Evolutionary conservation across 2,797 vertebrate species (phyloP).

Genomic region (Linurgus olivaceus): DNA sequence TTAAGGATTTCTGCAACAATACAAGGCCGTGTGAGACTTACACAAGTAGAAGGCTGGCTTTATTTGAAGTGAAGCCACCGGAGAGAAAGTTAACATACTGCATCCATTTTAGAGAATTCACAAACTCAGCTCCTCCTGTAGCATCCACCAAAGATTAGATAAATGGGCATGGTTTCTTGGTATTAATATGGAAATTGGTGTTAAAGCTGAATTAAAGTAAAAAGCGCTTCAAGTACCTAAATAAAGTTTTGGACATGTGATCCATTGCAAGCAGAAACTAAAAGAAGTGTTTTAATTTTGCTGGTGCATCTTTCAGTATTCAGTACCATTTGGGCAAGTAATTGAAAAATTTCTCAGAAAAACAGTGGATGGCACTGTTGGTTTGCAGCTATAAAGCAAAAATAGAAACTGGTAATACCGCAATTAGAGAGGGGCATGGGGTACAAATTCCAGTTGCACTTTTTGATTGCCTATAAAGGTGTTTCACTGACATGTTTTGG

Average conservation of each 20-base stretch:
- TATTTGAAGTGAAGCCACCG: background rate
- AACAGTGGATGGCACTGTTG: conserved; percentile 71
- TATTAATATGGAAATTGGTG: background rate
- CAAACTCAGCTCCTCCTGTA: background rate
- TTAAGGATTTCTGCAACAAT: background rate
- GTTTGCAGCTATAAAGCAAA: conserved; percentile 58
- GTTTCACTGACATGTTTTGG: background rate
- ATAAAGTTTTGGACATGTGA: background rate
- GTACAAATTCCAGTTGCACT: background rate
- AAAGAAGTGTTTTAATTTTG: background rate
- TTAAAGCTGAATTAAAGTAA: background rate
- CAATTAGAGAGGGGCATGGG: background rate
- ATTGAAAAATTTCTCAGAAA: conserved; percentile 53
- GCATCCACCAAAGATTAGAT: background rate
- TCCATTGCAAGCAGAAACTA: background rate
- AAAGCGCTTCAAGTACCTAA: background rate
- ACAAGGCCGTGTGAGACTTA: background rate
- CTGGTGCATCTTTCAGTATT: background rate
- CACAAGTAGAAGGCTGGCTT: background rate
- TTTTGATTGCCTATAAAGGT: background rate
- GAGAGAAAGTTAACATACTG: background rate
- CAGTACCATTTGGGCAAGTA: background rate
- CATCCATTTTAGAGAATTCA: background rate
- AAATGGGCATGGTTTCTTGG: background rate
- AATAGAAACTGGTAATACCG: background rate